phyloP scores from a whole-genome alignment of 2,797 vertebrate species.

The Coreius guichenoti region DNA sequence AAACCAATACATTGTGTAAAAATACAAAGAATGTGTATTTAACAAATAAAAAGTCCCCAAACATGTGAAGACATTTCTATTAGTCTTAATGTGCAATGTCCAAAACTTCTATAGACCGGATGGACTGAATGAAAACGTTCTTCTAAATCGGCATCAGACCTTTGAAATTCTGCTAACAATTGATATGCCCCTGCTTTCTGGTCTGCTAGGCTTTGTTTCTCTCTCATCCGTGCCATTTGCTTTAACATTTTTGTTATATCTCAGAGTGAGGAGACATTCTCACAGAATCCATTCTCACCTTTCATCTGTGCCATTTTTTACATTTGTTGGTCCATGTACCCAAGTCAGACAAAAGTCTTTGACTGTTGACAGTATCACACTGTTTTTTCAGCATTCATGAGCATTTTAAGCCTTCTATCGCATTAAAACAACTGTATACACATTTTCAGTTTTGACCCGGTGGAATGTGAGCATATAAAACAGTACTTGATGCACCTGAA shows the following conservation, averaged over 20 bases:
- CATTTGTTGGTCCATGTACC: neutral
- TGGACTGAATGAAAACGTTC: neutral
- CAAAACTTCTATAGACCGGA: neutral
- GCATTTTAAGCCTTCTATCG: neutral
- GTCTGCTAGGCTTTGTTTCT: constrained; percentile 10
- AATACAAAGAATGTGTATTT: neutral
- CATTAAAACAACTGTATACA: neutral
- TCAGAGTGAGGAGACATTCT: constrained; percentile 7
- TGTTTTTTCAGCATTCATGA: neutral
- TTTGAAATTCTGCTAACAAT: constrained; percentile 1
- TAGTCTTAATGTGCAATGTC: neutral
- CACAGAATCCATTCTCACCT: neutral
- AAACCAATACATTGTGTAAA: neutral
- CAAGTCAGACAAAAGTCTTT: neutral
- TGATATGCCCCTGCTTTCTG: neutral
- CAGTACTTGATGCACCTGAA: neutral
- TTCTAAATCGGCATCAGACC: neutral
- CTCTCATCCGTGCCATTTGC: constrained; percentile 20
- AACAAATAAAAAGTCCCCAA: neutral
- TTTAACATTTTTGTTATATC: constrained; percentile 8
- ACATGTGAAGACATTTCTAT: neutral
- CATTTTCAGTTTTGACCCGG: neutral
- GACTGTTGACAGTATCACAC: neutral
- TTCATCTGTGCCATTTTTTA: neutral
- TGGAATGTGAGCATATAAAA: neutral